A percentile compares a stretch with the other conserved stretches of the same genome.
phyloP scores from a whole-genome alignment of 2,797 vertebrate genomes.

The Sebastes trivittatus region DNA sequence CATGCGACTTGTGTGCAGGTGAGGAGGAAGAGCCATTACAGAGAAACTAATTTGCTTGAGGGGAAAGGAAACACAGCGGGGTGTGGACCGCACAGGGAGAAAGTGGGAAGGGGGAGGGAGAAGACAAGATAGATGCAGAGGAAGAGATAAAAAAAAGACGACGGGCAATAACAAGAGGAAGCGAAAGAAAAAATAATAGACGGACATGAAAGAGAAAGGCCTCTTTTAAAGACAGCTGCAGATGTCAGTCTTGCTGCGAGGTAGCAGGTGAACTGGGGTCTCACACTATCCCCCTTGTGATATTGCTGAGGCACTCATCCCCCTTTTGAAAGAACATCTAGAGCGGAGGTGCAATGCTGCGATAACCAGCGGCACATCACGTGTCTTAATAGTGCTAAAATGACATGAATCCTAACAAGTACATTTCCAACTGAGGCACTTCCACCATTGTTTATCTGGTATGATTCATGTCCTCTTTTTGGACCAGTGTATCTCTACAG shows the following conservation, averaged over 20 bases:
- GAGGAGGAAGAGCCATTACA: conserved; percentile 4
- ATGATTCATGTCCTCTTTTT: conserved; percentile 35
- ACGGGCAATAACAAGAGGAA: not conserved
- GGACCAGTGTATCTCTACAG: not conserved
- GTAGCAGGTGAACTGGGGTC: conserved; percentile 47
- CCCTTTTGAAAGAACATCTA: conserved; percentile 32
- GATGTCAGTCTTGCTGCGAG: conserved; percentile 31
- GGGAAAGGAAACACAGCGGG: conserved; percentile 32
- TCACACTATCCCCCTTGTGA: conserved; percentile 31
- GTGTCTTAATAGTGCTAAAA: conserved; percentile 20
- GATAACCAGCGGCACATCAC: conserved; percentile 18
- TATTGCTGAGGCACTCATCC: conserved; percentile 33
- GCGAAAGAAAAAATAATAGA: not conserved
- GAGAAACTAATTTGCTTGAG: conserved; percentile 22
- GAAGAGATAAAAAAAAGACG: not conserved
- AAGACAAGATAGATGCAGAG: conserved; percentile 17
- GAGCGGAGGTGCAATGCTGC: conserved; percentile 17
- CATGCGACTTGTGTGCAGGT: not conserved
- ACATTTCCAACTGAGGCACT: conserved; percentile 37
- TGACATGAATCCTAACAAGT: conserved; percentile 40
- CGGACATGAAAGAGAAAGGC: conserved; percentile 4
- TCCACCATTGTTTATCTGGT: conserved; percentile 19
- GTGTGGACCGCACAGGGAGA: not conserved
- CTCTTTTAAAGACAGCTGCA: conserved; percentile 21
- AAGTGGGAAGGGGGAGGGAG: not conserved